These are phyloP conservation scores for Umimayanthus chanpuru DNA, from an alignment of 92 coral and sea anemone species.

Conservation along the genomic window DNA sequence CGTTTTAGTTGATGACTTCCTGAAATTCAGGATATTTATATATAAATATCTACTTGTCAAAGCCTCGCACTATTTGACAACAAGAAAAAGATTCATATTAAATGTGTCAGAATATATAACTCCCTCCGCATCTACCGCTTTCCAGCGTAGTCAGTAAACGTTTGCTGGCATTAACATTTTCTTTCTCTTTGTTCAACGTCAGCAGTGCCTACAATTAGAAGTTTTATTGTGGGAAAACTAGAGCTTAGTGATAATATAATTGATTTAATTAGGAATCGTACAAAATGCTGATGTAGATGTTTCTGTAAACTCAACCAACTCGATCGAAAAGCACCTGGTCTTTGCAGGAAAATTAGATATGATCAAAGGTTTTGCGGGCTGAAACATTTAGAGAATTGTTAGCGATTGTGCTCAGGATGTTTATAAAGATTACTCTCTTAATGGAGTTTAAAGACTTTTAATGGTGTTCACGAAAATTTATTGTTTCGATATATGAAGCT, in stretches of 20 bases:
- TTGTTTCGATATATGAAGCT: not conserved
- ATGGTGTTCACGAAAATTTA: not conserved
- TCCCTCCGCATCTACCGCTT: not conserved
- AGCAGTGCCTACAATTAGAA: constrained; percentile 1
- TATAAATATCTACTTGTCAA: not conserved
- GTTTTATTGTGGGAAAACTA: not conserved
- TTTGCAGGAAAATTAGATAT: not conserved
- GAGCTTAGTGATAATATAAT: not conserved
- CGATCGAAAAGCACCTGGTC: constrained; percentile 4
- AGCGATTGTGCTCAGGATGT: not conserved
- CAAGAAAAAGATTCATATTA: not conserved
- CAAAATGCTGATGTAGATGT: not conserved
- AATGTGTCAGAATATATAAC: not conserved
- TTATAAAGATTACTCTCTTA: not conserved
- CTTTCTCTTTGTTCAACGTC: not conserved
- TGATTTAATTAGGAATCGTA: constrained; percentile 7
- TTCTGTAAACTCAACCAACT: not conserved
- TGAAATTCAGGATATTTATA: not conserved
- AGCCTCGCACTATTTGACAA: not conserved
- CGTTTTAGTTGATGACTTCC: not conserved
- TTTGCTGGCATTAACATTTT: not conserved
- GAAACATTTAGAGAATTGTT: not conserved
- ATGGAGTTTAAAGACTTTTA: not conserved
- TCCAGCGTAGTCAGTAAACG: not conserved
- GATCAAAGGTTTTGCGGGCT: not conserved